Evolutionary conservation across 2,888 invertebrate species (phyloP), one percentile per base, ranked within the genome.

Genomic region (Calameuta filiformis): DNA sequence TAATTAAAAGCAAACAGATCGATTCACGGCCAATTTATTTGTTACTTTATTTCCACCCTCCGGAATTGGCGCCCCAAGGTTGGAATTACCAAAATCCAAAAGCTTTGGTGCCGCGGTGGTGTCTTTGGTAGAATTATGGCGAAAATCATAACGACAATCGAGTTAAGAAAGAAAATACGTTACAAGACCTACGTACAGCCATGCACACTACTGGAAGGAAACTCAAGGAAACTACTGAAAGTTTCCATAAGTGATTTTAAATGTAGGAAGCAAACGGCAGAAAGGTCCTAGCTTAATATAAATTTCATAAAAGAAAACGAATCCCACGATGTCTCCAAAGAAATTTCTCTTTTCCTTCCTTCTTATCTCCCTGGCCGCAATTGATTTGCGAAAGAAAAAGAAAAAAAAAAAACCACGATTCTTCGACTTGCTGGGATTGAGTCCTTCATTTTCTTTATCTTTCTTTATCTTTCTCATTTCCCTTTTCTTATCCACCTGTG

Each of bases 341-440:
- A 69, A 71, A 73, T 73, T 73, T 68, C 75, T 82, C 75, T 75
- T 80, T 81, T 77, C 78, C 68, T 80, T 75, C 78, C 68, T 73
- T 80, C 77, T 79, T 79, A 79, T 79, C 80, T 80, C 80, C 76
- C 75, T 83, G 79, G 79, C 81, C 82, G 78, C 79, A 82, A 87
- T 86, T 85, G 84, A 86, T 87, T 87, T 84, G 86, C 85, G 83
- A 84, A 85, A 85, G 85, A 84, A 33, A 87, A 37, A 85, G 86
- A 83, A 84, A 85, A 85, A 84, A 84, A 87, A 37, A 85, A 86
- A 83, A 84, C 84, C 84, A 79, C 82, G 81, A 80, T 84, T 75
- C 40, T 56, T 56, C 40, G 40, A 56, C 82, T 80, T 81, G 81
- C 80, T 79, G 81, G 80, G 79, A 83, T 84, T 81, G 80, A 82